Evolutionary conservation across 2,888 invertebrate species (phyloP), one percentile per base, ranked within the genome.

Genomic region (Hirtodrosophila confusa): DNA sequence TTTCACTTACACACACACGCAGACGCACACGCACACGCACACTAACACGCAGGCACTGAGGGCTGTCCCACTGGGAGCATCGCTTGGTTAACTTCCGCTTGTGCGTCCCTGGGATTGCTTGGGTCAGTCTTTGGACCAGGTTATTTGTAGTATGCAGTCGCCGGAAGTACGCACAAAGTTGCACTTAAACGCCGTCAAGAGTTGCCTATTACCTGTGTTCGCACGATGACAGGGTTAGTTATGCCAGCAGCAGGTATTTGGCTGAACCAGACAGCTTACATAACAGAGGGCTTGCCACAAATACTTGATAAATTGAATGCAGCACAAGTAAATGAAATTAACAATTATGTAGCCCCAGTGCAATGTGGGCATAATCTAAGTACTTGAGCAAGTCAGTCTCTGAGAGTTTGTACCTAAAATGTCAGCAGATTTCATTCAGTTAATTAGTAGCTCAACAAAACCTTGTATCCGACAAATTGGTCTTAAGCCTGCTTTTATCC

Each of bases 71-170:
- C 37, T 51, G 63, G 55, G 65, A 60, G 53, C 69, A 62, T 60
- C 55, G 63, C 69, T 82, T 85, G 83, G 86, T 63, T 75, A 82
- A 70, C 78, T 80, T 82, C 86, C 75, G 75, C 41, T 50, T 55
- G 51, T 53, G 17, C 35, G 39, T 39, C 2, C 39, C 24, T 7
- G 8, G n/a, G n/a, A 23, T 33, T 12, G 24, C 29, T 35, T 4
- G 44, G 45, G 53, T 43, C 54, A 41, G 35, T 24, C 29, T 6
- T 33, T 51, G 31, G 17, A 35, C 24, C 44, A 24, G 31, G 65
- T 71, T 48, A 39, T 58, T 41, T 71, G 70, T 57, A 31, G 41
- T 11, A 53, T 39, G 48, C 61, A 57, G 54, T 53, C 37, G 37
- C 39, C 88, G 88, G 88, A 80, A 82, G 79, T 65, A 49, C 51